A percentile compares a stretch with the other conserved stretches of the same genome.
Evolutionary conservation across 2,888 invertebrate genomes (phyloP).

Genomic region (Malacosoma neustria): DNA sequence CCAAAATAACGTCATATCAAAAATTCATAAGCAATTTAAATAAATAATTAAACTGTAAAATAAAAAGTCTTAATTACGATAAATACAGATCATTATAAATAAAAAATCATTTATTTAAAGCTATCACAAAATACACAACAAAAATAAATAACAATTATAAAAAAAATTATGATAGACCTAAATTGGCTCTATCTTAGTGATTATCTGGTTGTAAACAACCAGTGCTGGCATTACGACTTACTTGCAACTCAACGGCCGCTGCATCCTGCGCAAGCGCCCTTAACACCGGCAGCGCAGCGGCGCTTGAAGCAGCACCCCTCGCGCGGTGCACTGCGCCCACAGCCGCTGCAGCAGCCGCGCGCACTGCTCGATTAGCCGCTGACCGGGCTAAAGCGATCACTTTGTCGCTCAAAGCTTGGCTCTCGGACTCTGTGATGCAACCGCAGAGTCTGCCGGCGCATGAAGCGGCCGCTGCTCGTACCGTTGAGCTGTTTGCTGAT

Average conservation of each 20-base stretch:
- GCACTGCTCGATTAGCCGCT: constrained; percentile 27
- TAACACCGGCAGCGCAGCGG: constrained; percentile 95
- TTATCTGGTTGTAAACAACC: too few species aligned
- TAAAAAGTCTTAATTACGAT: too few species aligned
- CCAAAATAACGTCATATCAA: too few species aligned
- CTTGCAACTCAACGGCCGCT: constrained; percentile 95
- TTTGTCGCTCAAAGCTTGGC: constrained; percentile 47
- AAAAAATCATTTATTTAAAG: too few species aligned
- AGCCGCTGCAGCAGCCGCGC: constrained; percentile 78
- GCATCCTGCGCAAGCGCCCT: constrained; percentile 95
- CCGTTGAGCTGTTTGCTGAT: constrained; percentile 82
- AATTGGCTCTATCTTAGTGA: too few species aligned
- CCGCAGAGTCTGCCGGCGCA: constrained; percentile 89
- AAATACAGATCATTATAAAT: too few species aligned
- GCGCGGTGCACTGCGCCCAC: constrained; percentile 97
- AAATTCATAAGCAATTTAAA: too few species aligned
- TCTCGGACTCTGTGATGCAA: constrained; percentile 44
- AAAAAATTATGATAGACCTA: too few species aligned
- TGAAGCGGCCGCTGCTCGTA: constrained; percentile 96
- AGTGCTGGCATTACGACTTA: too few species aligned
- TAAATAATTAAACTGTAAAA: too few species aligned
- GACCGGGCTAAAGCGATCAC: constrained; percentile 43
- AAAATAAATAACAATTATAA: too few species aligned
- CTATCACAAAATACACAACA: too few species aligned
- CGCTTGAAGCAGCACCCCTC: constrained; percentile 96